Conservation (phyloP, 1,140 invertebrate species). For the Psilanteris sp. region DNA sequence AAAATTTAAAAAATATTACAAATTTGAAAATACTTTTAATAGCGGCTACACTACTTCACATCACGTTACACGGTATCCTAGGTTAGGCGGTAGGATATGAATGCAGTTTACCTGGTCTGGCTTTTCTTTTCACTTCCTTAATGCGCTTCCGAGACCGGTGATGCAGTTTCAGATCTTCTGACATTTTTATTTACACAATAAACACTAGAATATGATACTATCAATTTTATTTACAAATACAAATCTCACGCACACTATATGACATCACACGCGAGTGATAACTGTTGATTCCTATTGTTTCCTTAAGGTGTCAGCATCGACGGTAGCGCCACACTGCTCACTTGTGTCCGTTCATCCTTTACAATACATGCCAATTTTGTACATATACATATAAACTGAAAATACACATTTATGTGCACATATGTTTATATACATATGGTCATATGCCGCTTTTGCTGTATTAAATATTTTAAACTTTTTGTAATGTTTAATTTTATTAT, state of each 20-base stretch:
- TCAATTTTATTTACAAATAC: slow-evolving; percentile 67
- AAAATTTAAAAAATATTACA: neutral
- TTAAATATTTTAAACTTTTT: no score
- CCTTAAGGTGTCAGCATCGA: slow-evolving; percentile 59
- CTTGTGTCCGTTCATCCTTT: neutral
- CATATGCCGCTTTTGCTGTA: no score
- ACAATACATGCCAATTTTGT: no score
- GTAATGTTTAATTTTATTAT: no score
- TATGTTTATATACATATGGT: no score
- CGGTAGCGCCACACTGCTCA: slow-evolving; percentile 15
- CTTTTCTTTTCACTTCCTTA: slow-evolving; percentile 92
- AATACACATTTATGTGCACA: no score
- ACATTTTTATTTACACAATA: slow-evolving; percentile 68
- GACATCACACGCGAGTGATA: slow-evolving; percentile 41
- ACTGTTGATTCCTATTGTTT: slow-evolving; percentile 53
- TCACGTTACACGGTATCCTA: slow-evolving; percentile 48
- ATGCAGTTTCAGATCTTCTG: slow-evolving; percentile 81
- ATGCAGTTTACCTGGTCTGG: slow-evolving; percentile 87
- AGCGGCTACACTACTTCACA: neutral
- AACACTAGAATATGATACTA: slow-evolving; percentile 50
- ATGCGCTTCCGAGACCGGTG: slow-evolving; percentile 90
- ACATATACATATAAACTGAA: neutral
- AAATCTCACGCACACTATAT: slow-evolving; percentile 28
- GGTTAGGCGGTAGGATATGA: slow-evolving; percentile 63
- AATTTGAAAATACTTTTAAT: neutral